Evolutionary conservation across 2,797 vertebrate species (phyloP).

Genomic region (Tauraco hartlaubi): DNA sequence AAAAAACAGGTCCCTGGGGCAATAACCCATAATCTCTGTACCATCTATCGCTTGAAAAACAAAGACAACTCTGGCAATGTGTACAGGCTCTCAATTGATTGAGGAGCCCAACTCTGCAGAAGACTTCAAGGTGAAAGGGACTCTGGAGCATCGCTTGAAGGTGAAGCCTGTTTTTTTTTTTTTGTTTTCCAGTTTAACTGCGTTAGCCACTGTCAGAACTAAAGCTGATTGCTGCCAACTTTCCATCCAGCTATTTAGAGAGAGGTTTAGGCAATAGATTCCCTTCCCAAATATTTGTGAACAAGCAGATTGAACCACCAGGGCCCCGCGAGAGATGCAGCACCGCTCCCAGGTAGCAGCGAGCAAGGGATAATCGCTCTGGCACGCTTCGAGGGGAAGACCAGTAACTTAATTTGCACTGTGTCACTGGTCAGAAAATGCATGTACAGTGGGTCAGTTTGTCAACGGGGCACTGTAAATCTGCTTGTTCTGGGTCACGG

Average conservation of each 20-base stretch:
- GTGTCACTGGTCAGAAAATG: background rate
- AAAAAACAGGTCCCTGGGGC: background rate
- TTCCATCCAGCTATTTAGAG: conserved; percentile 13
- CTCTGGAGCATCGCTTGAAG: background rate
- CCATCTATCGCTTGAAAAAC: conserved; percentile 24
- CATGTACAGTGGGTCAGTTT: background rate
- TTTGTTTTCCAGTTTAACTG: background rate
- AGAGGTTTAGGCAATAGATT: background rate
- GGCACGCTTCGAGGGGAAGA: background rate
- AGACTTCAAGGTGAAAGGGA: conserved; percentile 37
- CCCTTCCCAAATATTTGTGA: conserved; percentile 54
- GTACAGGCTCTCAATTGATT: background rate
- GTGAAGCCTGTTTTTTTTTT: background rate
- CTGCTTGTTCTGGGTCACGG: background rate
- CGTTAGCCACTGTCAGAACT: background rate
- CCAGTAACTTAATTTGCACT: background rate
- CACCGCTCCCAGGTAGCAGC: background rate
- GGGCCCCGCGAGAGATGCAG: background rate
- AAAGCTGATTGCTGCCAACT: conserved; percentile 3
- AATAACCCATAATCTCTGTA: conserved; percentile 17
- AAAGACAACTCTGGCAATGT: background rate
- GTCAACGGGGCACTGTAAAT: background rate
- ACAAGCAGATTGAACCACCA: conserved; percentile 18
- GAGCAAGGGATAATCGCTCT: background rate
- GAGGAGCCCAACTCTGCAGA: background rate